A percentile compares a stretch with the other conserved stretches of the same genome.
phyloP scores from a whole-genome alignment of 2,797 vertebrate genomes.

The Notolabrus celidotus region DNA sequence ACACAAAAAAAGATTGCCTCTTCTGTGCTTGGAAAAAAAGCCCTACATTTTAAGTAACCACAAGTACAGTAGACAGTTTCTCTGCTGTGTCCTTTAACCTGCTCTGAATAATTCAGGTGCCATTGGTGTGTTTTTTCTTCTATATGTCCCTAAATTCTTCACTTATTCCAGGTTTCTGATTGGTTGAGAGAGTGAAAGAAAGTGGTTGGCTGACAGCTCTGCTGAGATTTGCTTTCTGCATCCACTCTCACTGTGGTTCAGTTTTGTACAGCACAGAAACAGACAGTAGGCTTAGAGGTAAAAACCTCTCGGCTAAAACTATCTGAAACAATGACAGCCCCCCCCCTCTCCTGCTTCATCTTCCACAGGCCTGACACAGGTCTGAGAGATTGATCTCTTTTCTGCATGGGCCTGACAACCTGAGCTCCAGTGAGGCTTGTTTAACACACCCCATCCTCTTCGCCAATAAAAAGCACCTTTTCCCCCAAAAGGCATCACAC shows the following conservation, averaged over 20 bases:
- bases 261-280: conserved; percentile 12
- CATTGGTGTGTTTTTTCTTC: not conserved
- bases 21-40: conserved; percentile 11
- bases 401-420: conserved; percentile 63
- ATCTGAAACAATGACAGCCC: conserved; percentile 53
- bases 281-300: conserved; percentile 11
- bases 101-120: conserved; percentile 1
- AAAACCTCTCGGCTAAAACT: conserved; percentile 56
- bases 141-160: conserved; percentile 4
- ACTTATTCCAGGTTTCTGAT: not conserved
- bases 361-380: conserved; percentile 66
- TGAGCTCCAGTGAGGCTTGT: conserved; percentile 67
- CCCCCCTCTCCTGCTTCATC: conserved; percentile 58
- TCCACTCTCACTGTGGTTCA: conserved; percentile 21
- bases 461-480: conserved; percentile 76
- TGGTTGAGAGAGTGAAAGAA: conserved; percentile 20
- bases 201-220: conserved; percentile 26
- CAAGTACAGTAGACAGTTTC: not conserved
- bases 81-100: conserved; percentile 30
- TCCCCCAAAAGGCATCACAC: conserved; percentile 51
- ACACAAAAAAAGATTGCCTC: conserved; percentile 6
- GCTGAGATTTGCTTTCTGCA: conserved; percentile 29
- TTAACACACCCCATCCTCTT: conserved; percentile 79
- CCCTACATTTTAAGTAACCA: conserved; percentile 4
- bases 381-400: conserved; percentile 78